Evolutionary conservation across 1,140 invertebrate genomes (phyloP).

Genomic region (Trissolcus basalis): DNA sequence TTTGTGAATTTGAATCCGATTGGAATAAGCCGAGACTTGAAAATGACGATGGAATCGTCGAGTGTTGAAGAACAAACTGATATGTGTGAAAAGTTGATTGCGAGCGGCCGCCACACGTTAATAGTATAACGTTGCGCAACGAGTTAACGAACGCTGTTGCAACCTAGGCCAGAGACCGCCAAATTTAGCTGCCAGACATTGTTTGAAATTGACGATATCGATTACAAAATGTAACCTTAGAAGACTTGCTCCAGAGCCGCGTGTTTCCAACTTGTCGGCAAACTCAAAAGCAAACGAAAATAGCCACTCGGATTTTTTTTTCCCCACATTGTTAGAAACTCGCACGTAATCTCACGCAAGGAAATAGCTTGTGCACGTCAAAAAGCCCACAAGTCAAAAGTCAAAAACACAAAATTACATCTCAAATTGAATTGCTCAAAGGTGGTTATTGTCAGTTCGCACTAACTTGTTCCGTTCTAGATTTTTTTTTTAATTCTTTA

Average conservation of each 20-base stretch:
- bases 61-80: conserved; percentile 31
- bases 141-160: conserved; percentile 65
- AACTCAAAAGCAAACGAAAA: neutral
- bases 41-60: neutral
- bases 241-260: conserved; percentile 2
- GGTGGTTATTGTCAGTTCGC: too few relatives aligned
- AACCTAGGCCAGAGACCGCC: conserved; percentile 63
- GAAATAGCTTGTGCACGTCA: too few relatives aligned
- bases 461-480: too few relatives aligned
- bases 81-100: conserved; percentile 39
- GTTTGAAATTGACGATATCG: conserved; percentile 72
- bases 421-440: too few relatives aligned
- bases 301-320: neutral
- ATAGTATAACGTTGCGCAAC: conserved; percentile 65
- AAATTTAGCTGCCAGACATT: conserved; percentile 73
- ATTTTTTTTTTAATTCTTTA: too few relatives aligned
- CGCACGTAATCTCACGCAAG: too few relatives aligned
- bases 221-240: conserved; percentile 70
- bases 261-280: neutral
- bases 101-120: conserved; percentile 41
- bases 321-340: too few relatives aligned
- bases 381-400: too few relatives aligned
- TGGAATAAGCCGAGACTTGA: neutral
- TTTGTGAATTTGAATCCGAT: neutral
- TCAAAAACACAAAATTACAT: too few relatives aligned